Conservation (phyloP, 2,888 invertebrate species). For the Cheilosia grossa region DNA sequence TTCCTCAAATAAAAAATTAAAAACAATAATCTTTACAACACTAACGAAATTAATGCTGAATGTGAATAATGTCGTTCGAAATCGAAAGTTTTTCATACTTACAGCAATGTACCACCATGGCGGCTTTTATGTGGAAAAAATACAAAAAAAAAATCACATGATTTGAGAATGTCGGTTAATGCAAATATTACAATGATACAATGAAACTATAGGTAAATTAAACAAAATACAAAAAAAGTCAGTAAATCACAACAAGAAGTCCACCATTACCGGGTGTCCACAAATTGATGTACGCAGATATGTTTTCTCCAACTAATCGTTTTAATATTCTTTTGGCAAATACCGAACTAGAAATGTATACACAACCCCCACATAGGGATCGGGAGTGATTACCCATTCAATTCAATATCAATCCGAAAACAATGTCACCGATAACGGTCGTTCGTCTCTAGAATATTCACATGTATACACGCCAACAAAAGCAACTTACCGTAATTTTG, state of each 20-base stretch:
- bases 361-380: background rate
- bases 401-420: constrained; percentile 21
- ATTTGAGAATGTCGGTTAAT: constrained; percentile 68
- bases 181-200: constrained; percentile 71
- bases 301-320: constrained; percentile 18
- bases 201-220: constrained; percentile 46
- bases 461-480: background rate
- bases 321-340: constrained; percentile 21
- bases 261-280: constrained; percentile 25
- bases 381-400: background rate
- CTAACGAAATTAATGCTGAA: constrained; percentile 41
- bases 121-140: constrained; percentile 86
- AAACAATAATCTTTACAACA: constrained; percentile 4
- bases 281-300: background rate
- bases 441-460: background rate
- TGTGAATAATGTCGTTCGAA: constrained; percentile 49
- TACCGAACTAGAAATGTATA: constrained; percentile 30
- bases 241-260: constrained; percentile 21
- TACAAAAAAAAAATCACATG: constrained; percentile 74
- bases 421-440: constrained; percentile 29
- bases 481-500: constrained; percentile 91
- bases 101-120: constrained; percentile 97
- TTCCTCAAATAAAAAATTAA: background rate
- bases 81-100: constrained; percentile 84
- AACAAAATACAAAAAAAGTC: background rate